Evolutionary conservation across 92 coral and sea anemone species (phyloP), one percentile per base, ranked within the genome.

Genomic region (Epizoanthus illoricatus): DNA sequence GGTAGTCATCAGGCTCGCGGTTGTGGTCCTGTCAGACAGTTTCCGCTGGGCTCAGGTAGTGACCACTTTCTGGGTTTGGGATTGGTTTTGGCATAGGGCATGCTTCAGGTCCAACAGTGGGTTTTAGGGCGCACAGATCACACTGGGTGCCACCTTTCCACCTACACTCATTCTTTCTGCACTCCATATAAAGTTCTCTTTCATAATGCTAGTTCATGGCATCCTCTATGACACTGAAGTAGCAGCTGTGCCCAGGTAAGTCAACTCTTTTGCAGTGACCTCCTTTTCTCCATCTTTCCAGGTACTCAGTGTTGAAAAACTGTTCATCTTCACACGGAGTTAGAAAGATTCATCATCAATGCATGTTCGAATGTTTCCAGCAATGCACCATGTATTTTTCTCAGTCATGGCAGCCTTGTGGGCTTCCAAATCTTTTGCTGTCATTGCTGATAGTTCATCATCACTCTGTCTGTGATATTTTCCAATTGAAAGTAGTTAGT

Each of bases 61-160:
- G 52, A 39, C 43, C 73, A 33, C 73, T 68, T 68, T 68, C 73
- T 68, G 73, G 73, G 73, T 68, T 33, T 68, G 73, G 73, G 28
- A 33, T 23, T n/a, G 19, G 73, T 42, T 5, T 42, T 42, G 45
- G 45, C 45, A 42, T 5, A 5, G 45, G 45, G 2, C 5, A 5
- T 42, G 73, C 73, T 33, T 33, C 73, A 68, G 52, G 52, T 6
- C 73, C 19, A 42, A 36, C 73, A 13, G 73, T 68, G 73, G 13
- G 54, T 68, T 68, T 68, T 42, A 68, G 20, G 49, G 54, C 73
- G 9, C 73, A 0, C 24, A 39, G 54, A 69, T 28, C 56, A 71
- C 45, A 42, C 45, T 42, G 45, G 45, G 45, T 5, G 5, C 45
- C 45, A 42, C 45, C 2, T 42, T 42, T 42, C 5, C 45, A 5